Evolutionary conservation across 2,797 vertebrate species (phyloP).

Genomic region (Momotus momota): DNA sequence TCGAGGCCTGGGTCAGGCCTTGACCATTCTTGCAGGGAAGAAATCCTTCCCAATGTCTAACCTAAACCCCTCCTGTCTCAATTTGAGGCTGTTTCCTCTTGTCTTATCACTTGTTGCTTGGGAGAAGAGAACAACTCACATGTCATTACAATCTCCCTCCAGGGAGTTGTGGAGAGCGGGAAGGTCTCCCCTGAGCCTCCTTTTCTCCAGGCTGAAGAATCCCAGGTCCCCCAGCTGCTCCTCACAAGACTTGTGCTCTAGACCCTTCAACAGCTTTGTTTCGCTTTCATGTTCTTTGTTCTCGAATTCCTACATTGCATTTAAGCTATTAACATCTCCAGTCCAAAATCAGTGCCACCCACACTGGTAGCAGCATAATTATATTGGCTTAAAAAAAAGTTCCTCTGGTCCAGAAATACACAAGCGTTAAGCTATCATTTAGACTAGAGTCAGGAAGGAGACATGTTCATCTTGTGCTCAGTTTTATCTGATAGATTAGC

Average conservation of each 20-base stretch:
- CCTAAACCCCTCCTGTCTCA: background rate
- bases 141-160: background rate
- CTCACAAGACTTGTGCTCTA: background rate
- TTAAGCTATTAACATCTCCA: background rate
- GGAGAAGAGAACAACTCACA: background rate
- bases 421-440: background rate
- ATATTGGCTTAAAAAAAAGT: background rate
- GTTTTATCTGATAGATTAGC: conserved; percentile 56
- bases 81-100: background rate
- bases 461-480: background rate
- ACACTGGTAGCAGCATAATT: background rate
- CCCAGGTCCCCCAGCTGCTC: background rate
- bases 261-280: background rate
- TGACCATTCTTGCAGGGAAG: background rate
- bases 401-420: background rate
- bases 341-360: background rate
- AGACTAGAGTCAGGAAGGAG: background rate
- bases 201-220: background rate
- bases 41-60: background rate
- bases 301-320: background rate
- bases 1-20: background rate
- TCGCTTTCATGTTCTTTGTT: background rate
- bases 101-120: background rate
- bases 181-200: background rate
- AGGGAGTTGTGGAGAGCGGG: background rate